phyloP scores from a whole-genome alignment of 2,888 invertebrate species.

The Oeneis ivallda region DNA sequence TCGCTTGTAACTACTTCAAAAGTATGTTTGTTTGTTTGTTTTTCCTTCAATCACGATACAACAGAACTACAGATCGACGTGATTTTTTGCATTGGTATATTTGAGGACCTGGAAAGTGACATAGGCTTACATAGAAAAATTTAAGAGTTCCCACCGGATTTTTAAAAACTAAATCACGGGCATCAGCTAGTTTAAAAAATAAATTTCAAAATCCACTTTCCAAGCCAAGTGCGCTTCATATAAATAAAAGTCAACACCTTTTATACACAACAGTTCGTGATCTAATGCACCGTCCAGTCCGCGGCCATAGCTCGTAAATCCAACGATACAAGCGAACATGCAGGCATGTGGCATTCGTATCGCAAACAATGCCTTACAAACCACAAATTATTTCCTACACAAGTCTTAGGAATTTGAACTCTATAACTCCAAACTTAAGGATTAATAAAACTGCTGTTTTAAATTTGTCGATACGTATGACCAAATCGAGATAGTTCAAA shows the following conservation, averaged over 20 bases:
- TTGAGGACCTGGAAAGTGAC: too few species aligned
- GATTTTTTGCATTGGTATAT: too few species aligned
- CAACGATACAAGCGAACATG: conserved; percentile 21
- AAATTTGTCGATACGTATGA: conserved; percentile 13
- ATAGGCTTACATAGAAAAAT: too few species aligned
- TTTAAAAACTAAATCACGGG: too few species aligned
- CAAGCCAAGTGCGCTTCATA: neutral
- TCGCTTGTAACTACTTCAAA: too few species aligned
- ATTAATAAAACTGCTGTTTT: neutral
- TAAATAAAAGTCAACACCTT: conserved; percentile 22
- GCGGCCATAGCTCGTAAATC: conserved; percentile 23
- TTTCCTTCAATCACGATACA: too few species aligned
- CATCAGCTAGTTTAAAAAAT: too few species aligned
- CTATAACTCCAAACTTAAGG: neutral
- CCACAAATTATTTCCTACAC: conserved; percentile 1
- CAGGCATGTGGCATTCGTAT: conserved; percentile 23
- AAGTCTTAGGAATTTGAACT: neutral
- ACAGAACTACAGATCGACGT: too few species aligned
- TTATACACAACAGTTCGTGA: conserved; percentile 19
- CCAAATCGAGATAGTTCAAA: conserved; percentile 19
- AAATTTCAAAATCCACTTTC: too few species aligned
- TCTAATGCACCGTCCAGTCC: conserved; percentile 18
- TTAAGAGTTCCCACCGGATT: too few species aligned
- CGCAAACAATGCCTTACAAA: conserved; percentile 22
- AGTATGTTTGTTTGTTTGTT: too few species aligned